Conservation (phyloP, 1,140 invertebrate species). For the Drosophila nigromelanica region DNA sequence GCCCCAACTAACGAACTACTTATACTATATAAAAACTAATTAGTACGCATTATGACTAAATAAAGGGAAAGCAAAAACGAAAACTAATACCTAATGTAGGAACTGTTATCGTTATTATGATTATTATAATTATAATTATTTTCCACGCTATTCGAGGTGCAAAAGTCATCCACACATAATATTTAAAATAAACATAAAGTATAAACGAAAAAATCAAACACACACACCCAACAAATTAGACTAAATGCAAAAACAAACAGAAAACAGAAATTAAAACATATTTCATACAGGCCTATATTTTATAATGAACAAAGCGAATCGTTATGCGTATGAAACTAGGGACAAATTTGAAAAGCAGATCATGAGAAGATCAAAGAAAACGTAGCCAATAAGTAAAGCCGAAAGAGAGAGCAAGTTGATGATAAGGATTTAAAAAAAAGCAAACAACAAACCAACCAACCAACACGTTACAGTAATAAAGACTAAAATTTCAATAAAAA, state of each 20-base stretch:
- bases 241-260: conserved; percentile 56
- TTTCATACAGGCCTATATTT: conserved; percentile 68
- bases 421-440: conserved; percentile 8
- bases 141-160: conserved; percentile 50
- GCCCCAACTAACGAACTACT: conserved; percentile 72
- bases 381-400: conserved; percentile 54
- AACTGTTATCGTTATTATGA: conserved; percentile 71
- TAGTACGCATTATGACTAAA: conserved; percentile 53
- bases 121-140: conserved; percentile 68
- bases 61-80: conserved; percentile 27
- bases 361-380: conserved; percentile 25
- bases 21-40: conserved; percentile 54
- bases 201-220: conserved; percentile 34
- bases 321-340: conserved; percentile 49
- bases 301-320: conserved; percentile 47
- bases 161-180: conserved; percentile 44
- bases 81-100: conserved; percentile 72
- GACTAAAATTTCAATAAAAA: conserved; percentile 69
- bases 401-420: conserved; percentile 20
- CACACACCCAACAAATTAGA: conserved; percentile 70
- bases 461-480: conserved; percentile 74
- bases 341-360: conserved; percentile 45
- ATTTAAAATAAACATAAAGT: conserved; percentile 25
- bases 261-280: conserved; percentile 31
- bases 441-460: conserved; percentile 38